Base-by-base conservation (phyloP, 2,888 invertebrate genomes). In the Phaonia tiefii region DNA sequence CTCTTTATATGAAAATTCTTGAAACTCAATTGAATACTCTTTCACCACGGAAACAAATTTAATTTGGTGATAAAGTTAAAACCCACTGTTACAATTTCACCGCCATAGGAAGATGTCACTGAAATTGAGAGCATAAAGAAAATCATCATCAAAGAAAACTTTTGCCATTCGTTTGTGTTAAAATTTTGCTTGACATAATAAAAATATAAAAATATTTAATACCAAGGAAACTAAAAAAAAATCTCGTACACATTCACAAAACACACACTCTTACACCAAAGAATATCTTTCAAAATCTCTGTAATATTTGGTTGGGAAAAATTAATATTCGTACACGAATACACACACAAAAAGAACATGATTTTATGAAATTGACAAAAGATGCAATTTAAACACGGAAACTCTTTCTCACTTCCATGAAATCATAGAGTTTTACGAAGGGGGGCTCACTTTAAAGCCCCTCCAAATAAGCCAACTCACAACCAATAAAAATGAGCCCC, bases 401-500 rank as follows among this genome's bases (percentile, higher is more conserved):
- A 76, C 78, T 78, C 81, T 72, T 49, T 39, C 81, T 81, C n/a
- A 54, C 42, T 72, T 75, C 75, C 54, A 75, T 70, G 70, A 78
- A 78, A 63, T 15, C 20, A 37, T 39, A 74, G 1, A 15, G n/a
- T n/a, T n/a, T n/a, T n/a, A n/a, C n/a, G n/a, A n/a, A n/a, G n/a
- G n/a, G n/a, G n/a, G n/a, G 1, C 39, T 49, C 25, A 46, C 11
- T 46, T 46, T 46, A 1, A 15, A 63, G 11, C 63, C 8, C 7
- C 49, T 37, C 11, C n/a, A 22, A 56, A 65, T 17, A 37, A 51
- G 20, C 39, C 11, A 63, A 74, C 15, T 1, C 26, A 37, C 60
- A 63, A 39, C 51, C 56, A 65, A 70, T 44, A 66, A 37, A 58
- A 78, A 81, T 81, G 81, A 81, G 81, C 81, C 78, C 81, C 81